Base-by-base conservation (phyloP, 2,888 invertebrate species). In the Megastigmus dorsalis region DNA sequence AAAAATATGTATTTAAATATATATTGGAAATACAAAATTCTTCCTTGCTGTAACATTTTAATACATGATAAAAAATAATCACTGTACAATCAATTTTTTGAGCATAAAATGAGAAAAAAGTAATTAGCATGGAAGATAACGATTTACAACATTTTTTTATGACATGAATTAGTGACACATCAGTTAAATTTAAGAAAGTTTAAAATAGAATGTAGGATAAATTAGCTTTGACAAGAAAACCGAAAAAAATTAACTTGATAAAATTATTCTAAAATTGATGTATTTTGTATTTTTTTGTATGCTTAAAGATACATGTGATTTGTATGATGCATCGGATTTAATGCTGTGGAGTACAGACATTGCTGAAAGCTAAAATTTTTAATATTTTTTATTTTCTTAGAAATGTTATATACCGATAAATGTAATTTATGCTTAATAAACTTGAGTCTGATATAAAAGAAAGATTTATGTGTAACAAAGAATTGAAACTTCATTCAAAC, bases 271-370 rank as follows among this genome's bases (percentile, higher is more conserved):
- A 54, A 74, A 74, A 65, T 63, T 60, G 41, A 75, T 71, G 48
- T 71, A 66, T 71, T 74, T 74, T 65, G 65, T 69, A 69, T 74
- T 67, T 66, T 66, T 66, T 75, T 75, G 66, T 75, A 75, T 45
- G 65, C 69, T 66, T 69, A 71, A 66, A 30, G n/a, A 62, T 59
- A 69, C 10, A 55, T 62, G 74, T 63, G 28, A 68, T 63, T 74
- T 74, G 15, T 73, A 73, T 50, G 5, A 57, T 65, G 50, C 57
- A 55, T 65, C 50, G 28, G 57, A 71, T 48, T 57, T 71, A 50
- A 66, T 52, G 54, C 59, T 52, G 33, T 66, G 55, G 33, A 66
- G 20, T 72, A 57, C 48, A 66, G 36, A 66, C 38, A 66, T 59
- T 52, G 33, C 66, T 59, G 13, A 72, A 65, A 41, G 30, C 54